phyloP scores from a whole-genome alignment of 2,113 vertebrate genomes.

The Cynopterus brachyotis region DNA sequence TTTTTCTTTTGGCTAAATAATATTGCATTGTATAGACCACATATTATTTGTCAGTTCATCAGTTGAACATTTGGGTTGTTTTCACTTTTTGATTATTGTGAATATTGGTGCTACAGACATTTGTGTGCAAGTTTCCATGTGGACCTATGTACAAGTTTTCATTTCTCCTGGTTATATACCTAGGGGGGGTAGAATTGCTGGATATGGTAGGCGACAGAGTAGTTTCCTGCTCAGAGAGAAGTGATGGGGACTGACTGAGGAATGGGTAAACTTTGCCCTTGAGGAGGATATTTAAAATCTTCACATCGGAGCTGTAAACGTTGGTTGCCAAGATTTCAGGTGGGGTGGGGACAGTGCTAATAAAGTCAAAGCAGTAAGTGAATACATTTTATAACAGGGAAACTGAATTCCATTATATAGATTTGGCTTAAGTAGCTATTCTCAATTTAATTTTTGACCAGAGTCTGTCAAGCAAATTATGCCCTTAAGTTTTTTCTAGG shows the following conservation, averaged over 20 bases:
- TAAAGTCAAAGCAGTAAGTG: background rate
- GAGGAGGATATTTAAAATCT: background rate
- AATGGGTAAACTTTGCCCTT: background rate
- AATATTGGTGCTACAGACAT: background rate
- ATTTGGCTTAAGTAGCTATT: background rate
- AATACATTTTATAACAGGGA: background rate
- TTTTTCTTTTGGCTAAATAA: background rate
- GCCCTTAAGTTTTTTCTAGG: background rate
- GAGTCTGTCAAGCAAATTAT: background rate
- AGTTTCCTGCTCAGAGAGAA: background rate
- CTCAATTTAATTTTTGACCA: background rate
- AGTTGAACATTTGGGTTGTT: background rate
- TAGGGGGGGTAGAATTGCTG: background rate
- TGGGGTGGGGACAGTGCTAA: background rate
- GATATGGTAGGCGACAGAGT: background rate
- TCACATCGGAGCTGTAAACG: background rate
- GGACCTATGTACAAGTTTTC: background rate
- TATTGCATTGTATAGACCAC: background rate
- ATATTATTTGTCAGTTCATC: background rate
- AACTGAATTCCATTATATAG: background rate
- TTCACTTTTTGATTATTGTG: background rate
- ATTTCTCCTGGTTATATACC: background rate
- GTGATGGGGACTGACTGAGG: background rate
- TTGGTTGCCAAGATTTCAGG: background rate
- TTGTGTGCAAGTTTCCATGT: background rate